Conservation (phyloP, 2,797 vertebrate genomes). For the Oreochromis grahami region DNA sequence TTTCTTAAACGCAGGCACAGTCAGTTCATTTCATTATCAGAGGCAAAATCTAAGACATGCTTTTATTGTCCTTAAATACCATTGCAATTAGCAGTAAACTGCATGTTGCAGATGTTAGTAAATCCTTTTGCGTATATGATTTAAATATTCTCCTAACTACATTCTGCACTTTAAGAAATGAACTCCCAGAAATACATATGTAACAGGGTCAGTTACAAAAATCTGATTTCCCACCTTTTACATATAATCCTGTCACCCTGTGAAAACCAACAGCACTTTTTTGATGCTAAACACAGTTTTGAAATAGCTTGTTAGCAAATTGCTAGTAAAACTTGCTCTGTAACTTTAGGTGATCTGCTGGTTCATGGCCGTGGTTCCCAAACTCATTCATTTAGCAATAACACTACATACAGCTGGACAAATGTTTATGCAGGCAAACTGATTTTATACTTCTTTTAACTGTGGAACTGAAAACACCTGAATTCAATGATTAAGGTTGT, state of each 20-base stretch:
- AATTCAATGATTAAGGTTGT: background rate
- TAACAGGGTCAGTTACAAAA: background rate
- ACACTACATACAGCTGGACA: background rate
- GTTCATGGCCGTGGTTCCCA: background rate
- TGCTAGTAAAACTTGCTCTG: background rate
- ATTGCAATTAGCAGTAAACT: background rate
- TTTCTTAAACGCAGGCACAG: background rate
- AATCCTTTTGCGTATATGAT: background rate
- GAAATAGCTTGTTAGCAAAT: background rate
- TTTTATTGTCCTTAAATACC: background rate
- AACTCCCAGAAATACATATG: background rate
- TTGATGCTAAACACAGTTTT: background rate
- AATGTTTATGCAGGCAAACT: background rate
- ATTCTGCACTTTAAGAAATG: background rate
- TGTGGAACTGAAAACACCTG: background rate
- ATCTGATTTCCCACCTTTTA: background rate
- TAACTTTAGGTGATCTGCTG: background rate
- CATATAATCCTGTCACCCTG: background rate
- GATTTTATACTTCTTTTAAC: background rate
- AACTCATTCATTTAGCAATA: background rate
- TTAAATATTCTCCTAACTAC: background rate
- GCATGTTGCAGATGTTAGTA: accelerated
- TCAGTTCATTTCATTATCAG: background rate
- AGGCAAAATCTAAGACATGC: background rate
- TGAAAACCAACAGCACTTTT: background rate